Conservation (phyloP, 2,888 invertebrate genomes). For the Drosophila falleni region DNA sequence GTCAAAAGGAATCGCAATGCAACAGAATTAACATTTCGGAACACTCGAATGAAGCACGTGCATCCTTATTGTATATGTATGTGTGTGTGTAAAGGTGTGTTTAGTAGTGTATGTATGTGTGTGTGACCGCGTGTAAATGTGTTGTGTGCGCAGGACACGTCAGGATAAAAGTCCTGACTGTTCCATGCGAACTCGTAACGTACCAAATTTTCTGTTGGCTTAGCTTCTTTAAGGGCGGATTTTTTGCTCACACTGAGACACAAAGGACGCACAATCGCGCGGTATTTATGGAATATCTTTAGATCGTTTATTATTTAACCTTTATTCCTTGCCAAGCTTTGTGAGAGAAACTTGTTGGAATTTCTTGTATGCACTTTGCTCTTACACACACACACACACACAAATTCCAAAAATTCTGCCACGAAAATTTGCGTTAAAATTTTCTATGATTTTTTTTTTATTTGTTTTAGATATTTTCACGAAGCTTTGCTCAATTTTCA, state of each 20-base stretch:
- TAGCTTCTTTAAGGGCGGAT: slow-evolving; percentile 75
- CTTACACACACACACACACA: slow-evolving; percentile 23
- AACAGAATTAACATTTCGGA: slow-evolving; percentile 26
- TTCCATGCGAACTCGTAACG: slow-evolving; percentile 46
- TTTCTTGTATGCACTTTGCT: slow-evolving; percentile 36
- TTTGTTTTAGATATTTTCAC: slow-evolving; percentile 26
- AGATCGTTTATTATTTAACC: slow-evolving; percentile 8
- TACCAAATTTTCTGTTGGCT: slow-evolving; percentile 76
- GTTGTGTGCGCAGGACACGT: slow-evolving; percentile 77
- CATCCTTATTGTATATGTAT: slow-evolving; percentile 40
- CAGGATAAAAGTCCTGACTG: slow-evolving; percentile 52
- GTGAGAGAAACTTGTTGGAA: slow-evolving; percentile 43
- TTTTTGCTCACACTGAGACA: slow-evolving; percentile 57
- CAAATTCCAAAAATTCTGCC: slow-evolving; percentile 19
- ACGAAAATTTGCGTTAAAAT: slow-evolving; percentile 40
- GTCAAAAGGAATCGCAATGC: slow-evolving; percentile 16
- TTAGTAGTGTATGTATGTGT: slow-evolving; percentile 16
- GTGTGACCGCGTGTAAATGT: slow-evolving; percentile 36
- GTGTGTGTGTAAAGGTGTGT: slow-evolving; percentile 7
- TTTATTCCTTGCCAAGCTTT: slow-evolving; percentile 26
- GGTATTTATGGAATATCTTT: slow-evolving; percentile 34
- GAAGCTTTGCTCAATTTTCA: slow-evolving; percentile 68
- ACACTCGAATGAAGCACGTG: slow-evolving; percentile 63
- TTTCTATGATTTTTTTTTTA: slow-evolving; percentile 4
- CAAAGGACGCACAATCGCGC: slow-evolving; percentile 33